A percentile compares a stretch with the other conserved stretches of the same genome.
Evolutionary conservation across 2,113 vertebrate genomes (phyloP).

Genomic region (Elaphurus davidianus): DNA sequence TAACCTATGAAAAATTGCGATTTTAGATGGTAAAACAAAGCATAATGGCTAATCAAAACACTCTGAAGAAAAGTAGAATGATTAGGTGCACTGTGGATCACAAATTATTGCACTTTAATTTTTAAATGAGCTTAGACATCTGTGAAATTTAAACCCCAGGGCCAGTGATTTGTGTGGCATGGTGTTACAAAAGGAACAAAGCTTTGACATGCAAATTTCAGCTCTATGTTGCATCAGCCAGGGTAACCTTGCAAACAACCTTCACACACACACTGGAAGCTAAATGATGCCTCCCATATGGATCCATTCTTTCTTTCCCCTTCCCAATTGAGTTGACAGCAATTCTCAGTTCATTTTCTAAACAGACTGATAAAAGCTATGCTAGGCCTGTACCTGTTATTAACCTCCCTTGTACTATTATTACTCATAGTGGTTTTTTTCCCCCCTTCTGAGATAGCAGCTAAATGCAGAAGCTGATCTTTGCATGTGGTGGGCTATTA

Average conservation of each 20-base stretch:
- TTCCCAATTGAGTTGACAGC: constrained; percentile 83
- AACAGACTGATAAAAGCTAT: constrained; percentile 78
- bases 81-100: constrained; percentile 65
- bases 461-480: constrained; percentile 78
- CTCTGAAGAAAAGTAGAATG: constrained; percentile 67
- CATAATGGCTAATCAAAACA: constrained; percentile 66
- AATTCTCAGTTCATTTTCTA: constrained; percentile 84
- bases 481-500: constrained; percentile 77
- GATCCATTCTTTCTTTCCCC: constrained; percentile 75
- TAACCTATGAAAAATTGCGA: background rate
- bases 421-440: constrained; percentile 71
- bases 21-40: constrained; percentile 32
- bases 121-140: constrained; percentile 85
- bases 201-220: constrained; percentile 84
- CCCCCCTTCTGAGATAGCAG: constrained; percentile 74
- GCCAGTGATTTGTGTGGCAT: constrained; percentile 78
- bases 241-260: constrained; percentile 84
- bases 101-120: constrained; percentile 82
- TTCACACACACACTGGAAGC: constrained; percentile 72
- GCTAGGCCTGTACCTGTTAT: constrained; percentile 77
- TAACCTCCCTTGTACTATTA: constrained; percentile 81
- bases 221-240: constrained; percentile 69
- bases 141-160: constrained; percentile 84
- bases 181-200: constrained; percentile 79
- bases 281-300: constrained; percentile 82